Evolutionary conservation across 2,113 vertebrate genomes (phyloP).

Genomic region (Gasterosteus aculeatus): DNA sequence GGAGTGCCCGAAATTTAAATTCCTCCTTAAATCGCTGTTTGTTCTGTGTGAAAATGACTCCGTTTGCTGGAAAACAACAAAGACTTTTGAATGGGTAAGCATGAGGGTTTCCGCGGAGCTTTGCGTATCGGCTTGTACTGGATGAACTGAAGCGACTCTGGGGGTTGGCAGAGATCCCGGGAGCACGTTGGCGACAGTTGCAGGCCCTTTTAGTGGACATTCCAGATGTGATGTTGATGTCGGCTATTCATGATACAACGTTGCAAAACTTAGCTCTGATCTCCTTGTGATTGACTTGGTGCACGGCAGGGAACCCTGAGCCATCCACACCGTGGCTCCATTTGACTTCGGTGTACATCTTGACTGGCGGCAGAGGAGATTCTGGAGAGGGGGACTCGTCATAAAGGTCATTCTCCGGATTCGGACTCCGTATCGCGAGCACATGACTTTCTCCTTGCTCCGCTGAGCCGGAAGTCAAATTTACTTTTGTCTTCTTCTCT

Average conservation of each 20-base stretch:
- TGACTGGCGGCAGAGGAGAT: slow-evolving; percentile 13
- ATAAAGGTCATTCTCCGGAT: slow-evolving; percentile 63
- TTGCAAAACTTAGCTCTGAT: slow-evolving; percentile 42
- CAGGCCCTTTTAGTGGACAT: slow-evolving; percentile 39
- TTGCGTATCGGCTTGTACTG: slow-evolving; percentile 61
- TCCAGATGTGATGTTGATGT: slow-evolving; percentile 48
- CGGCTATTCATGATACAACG: slow-evolving; percentile 42
- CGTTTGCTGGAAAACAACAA: slow-evolving; percentile 71
- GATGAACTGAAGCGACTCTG: slow-evolving; percentile 70
- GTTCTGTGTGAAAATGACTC: slow-evolving; percentile 64
- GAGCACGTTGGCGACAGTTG: slow-evolving; percentile 57
- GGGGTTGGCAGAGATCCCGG: slow-evolving; percentile 60
- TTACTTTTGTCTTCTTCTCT: slow-evolving; percentile 38
- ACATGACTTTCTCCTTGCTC: slow-evolving; percentile 33
- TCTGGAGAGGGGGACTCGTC: slow-evolving; percentile 46
- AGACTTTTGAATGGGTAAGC: slow-evolving; percentile 72
- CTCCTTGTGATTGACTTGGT: slow-evolving; percentile 22
- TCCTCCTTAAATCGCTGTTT: slow-evolving; percentile 72
- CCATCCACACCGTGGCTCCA: not conserved
- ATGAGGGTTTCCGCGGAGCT: slow-evolving; percentile 66
- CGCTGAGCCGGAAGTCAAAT: slow-evolving; percentile 59
- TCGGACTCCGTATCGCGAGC: slow-evolving; percentile 43
- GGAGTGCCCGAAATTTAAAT: slow-evolving; percentile 68
- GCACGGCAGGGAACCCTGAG: slow-evolving; percentile 13
- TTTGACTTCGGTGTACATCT: slow-evolving; percentile 30